These are phyloP conservation scores for Apis dorsata DNA, from an alignment of 1,140 invertebrate species.

Conservation along the genomic window DNA sequence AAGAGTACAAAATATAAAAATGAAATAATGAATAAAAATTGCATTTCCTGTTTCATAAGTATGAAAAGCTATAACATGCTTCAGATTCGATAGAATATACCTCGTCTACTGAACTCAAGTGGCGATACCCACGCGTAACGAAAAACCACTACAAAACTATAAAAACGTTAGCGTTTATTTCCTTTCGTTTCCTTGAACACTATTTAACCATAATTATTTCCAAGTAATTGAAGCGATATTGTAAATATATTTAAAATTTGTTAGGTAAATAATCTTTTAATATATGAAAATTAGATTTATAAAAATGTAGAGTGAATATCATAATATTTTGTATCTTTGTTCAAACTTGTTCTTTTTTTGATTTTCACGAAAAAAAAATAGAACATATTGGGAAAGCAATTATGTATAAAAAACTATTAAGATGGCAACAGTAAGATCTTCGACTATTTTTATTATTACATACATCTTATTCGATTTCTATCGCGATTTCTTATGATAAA, in stretches of 20 bases:
- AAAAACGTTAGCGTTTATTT: no score
- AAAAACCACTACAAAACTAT: no score
- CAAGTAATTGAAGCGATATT: no score
- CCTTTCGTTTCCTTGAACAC: no score
- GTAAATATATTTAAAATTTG: not conserved
- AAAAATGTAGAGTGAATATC: conserved; percentile 32
- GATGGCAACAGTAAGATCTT: conserved; percentile 7
- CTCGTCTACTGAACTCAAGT: conserved; percentile 51
- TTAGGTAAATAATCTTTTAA: not conserved
- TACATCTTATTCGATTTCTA: not conserved
- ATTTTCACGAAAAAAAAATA: not conserved
- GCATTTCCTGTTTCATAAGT: conserved; percentile 40
- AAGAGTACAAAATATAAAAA: not conserved
- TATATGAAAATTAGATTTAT: not conserved
- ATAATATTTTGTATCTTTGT: conserved; percentile 60
- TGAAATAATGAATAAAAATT: not conserved
- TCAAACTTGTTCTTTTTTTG: conserved; percentile 23
- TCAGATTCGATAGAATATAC: conserved; percentile 28
- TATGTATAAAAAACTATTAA: no score
- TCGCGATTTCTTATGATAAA: not conserved
- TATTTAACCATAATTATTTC: no score
- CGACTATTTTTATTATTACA: conserved; percentile 34
- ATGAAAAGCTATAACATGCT: conserved; percentile 11
- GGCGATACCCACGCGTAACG: conserved; percentile 27
- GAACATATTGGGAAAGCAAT: not conserved